Evolutionary conservation across 1,140 invertebrate genomes (phyloP), one percentile per base, ranked within the genome.

Genomic region (Venturia canescens): DNA sequence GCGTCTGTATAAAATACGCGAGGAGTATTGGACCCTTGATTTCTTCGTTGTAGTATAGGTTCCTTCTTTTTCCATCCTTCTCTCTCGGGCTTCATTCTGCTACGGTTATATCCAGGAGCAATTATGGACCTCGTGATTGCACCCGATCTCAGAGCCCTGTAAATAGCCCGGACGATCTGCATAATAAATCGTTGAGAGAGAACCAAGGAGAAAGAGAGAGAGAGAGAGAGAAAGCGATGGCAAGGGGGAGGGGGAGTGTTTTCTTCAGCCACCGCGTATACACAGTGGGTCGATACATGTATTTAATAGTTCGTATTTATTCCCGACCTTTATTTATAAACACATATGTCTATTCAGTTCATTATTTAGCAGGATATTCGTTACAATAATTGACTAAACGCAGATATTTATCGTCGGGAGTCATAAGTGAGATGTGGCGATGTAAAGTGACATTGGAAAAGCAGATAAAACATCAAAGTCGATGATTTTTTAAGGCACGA

Each of bases 171-270:
- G 27, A 80, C 79, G 60, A 84, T 86, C 82, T 86, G 84, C 85
- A 85, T 86, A 83, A 84, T 84, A 85, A 85, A 86, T 84, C 81
- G 78, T 74, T 26, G 79, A 31, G 27, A 27, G 23, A 27, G 60
- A 7, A 13, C 26, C 1, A 63, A 23, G 27, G 13, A 63, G 60
- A 63, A 23, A 63, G 60, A 21, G 23, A 63, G 60, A 23, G 60
- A 63, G 60, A 63, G 60, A 57, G 21, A 18, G 53, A 57, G 53
- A 57, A 13, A 57, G 53, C n/a, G n/a, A n/a, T n/a, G n/a, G n/a
- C n/a, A n/a, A n/a, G n/a, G n/a, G n/a, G n/a, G n/a, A n/a, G 9
- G 1, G 16, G 53, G 21, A 38, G 21, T 18, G n/a, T 44, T 67
- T 71, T 60, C 57, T 21, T 60, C 74, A 48, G 60, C 75, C 75